phyloP scores from a whole-genome alignment of 2,888 invertebrate genomes.

The Scaptomyza polygonia region DNA sequence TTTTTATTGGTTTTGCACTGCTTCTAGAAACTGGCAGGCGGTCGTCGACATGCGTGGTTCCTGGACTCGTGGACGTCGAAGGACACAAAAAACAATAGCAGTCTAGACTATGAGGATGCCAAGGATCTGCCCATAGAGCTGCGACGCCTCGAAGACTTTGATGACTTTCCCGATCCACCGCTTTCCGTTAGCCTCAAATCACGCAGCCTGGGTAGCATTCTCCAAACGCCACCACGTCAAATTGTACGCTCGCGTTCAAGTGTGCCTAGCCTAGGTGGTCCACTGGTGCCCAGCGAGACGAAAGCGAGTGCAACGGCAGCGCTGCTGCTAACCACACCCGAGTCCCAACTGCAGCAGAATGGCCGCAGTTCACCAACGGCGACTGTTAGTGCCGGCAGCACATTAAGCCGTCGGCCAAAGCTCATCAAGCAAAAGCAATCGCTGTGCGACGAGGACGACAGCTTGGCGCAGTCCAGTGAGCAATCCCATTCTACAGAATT shows the following conservation, averaged over 20 bases:
- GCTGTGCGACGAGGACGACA: slow-evolving; percentile 88
- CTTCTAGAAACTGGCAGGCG: slow-evolving; percentile 90
- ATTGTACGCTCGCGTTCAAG: slow-evolving; percentile 91
- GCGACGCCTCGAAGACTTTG: slow-evolving; percentile 90
- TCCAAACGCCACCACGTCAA: slow-evolving; percentile 89
- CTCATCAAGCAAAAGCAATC: slow-evolving; percentile 95
- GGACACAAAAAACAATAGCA: slow-evolving; percentile 86
- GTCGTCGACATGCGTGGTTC: slow-evolving; percentile 90
- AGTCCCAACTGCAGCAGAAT: slow-evolving; percentile 50
- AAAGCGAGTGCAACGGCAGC: slow-evolving; percentile 51
- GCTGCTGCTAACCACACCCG: slow-evolving; percentile 48
- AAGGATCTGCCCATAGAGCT: slow-evolving; percentile 94
- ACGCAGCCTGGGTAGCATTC: slow-evolving; percentile 92
- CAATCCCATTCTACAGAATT: slow-evolving; percentile 52
- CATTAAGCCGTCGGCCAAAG: slow-evolving; percentile 86
- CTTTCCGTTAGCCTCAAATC: slow-evolving; percentile 90
- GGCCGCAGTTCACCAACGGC: slow-evolving; percentile 69
- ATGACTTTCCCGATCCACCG: slow-evolving; percentile 86
- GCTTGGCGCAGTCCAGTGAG: slow-evolving; percentile 6
- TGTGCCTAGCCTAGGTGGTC: slow-evolving; percentile 88
- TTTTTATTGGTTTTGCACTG: background rate
- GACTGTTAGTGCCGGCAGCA: slow-evolving; percentile 64
- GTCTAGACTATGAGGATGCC: slow-evolving; percentile 87
- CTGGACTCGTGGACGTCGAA: slow-evolving; percentile 91
- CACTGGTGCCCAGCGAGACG: slow-evolving; percentile 62